Percentiles rank a stretch among this genome's conserved stretches.
Conservation (phyloP, 2,888 invertebrate species). For the Pandemis cinnamomeana region DNA sequence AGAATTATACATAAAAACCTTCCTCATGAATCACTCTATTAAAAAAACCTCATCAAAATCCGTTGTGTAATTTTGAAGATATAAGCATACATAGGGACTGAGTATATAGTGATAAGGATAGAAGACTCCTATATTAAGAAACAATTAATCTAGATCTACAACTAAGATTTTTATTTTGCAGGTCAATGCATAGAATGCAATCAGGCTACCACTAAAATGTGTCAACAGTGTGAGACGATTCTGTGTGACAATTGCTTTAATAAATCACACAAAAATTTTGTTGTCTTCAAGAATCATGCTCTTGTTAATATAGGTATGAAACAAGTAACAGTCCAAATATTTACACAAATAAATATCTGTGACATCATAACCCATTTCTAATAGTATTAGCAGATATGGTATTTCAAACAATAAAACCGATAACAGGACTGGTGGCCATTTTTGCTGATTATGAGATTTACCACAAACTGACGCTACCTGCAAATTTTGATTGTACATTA, state of each 20-base stretch:
- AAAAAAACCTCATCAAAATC: too few relatives aligned
- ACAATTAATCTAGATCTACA: not conserved
- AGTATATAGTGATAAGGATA: too few relatives aligned
- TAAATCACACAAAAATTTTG: slow-evolving; percentile 74
- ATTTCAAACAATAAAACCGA: too few relatives aligned
- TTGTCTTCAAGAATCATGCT: slow-evolving; percentile 74
- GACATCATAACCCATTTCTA: not conserved
- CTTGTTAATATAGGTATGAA: slow-evolving; percentile 62
- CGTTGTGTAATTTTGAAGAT: too few relatives aligned
- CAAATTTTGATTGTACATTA: too few relatives aligned
- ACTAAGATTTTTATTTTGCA: slow-evolving; percentile 44
- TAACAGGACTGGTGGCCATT: too few relatives aligned
- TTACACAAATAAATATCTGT: not conserved
- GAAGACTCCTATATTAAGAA: not conserved
- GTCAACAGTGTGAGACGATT: slow-evolving; percentile 68
- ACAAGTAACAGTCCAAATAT: not conserved
- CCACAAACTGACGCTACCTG: too few relatives aligned
- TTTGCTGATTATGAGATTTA: too few relatives aligned
- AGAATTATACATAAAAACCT: too few relatives aligned
- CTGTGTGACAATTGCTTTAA: slow-evolving; percentile 74
- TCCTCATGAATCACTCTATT: too few relatives aligned
- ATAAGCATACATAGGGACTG: too few relatives aligned
- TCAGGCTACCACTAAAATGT: slow-evolving; percentile 65
- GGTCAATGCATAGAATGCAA: slow-evolving; percentile 72
- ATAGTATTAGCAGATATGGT: too few relatives aligned